Conservation (phyloP, 1,140 invertebrate species). For the Uloborus diversus region DNA sequence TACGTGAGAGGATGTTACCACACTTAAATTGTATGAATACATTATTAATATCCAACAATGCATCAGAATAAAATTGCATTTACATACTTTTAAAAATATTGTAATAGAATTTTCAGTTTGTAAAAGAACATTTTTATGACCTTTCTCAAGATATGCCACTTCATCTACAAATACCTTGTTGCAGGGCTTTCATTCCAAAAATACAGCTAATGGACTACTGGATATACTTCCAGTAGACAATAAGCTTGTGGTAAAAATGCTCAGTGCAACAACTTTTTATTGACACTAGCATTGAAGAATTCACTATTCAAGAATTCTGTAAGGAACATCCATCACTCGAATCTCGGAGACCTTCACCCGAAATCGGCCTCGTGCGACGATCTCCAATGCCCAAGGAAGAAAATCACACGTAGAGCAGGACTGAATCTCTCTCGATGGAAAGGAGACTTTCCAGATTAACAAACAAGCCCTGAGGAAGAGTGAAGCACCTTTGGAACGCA, state of each 20-base stretch:
- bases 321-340: too few species aligned
- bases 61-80: not conserved
- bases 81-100: not conserved
- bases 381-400: not conserved
- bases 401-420: not conserved
- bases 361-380: not conserved
- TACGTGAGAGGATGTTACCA: not conserved
- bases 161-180: too few species aligned
- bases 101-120: not conserved
- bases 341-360: too few species aligned
- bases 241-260: too few species aligned
- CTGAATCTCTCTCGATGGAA: not conserved
- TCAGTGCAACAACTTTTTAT: too few species aligned
- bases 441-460: not conserved
- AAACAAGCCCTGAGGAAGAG: constrained; percentile 22
- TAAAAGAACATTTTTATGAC: too few species aligned
- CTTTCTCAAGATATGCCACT: too few species aligned
- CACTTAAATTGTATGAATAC: not conserved
- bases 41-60: not conserved
- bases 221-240: too few species aligned
- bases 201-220: too few species aligned
- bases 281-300: too few species aligned
- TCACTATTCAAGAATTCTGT: too few species aligned
- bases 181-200: too few species aligned
- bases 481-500: constrained; percentile 25